Base-by-base conservation (phyloP, 1,140 invertebrate genomes). In the Euwallacea fornicatus region DNA sequence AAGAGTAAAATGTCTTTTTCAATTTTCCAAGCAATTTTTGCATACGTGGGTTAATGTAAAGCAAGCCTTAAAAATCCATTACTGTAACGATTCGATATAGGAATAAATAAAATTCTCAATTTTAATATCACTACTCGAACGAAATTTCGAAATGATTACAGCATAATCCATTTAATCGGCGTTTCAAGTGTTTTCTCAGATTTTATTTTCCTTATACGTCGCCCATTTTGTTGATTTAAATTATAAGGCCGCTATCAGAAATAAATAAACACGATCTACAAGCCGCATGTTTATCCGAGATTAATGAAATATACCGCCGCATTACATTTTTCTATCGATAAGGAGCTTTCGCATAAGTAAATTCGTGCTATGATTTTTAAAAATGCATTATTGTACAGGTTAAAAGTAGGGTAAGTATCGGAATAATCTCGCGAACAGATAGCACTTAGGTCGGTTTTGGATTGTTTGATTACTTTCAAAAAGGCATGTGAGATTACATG, bases 141-240 rank as follows among this genome's bases (percentile, higher is more conserved):
- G 42, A 68, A 68, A 68, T 68, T 69, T 69, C 67, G 50, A 69
- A 62, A 62, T 62, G 59, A 61, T 69, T 61, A 62, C 50, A 62
- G 43, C 58, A 58, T 62, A 70, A 70, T 70, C 60, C 62, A 55
- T 70, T 70, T 70, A 70, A 70, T 70, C 69, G 67, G 67, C 67
- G 33, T 69, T 61, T 69, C 59, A 55, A 69, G 67, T 69, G 67
- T 69, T 69, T 70, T 64, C 60, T 56, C 69, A 70, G 62, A 70
- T 70, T 64, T 64, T 63, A 63, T 65, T 65, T 56, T 64, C 62
- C 58, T 70, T 70, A 53, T 70, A 58, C 53, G 62, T 64, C 47
- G 54, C 63, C 54, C 41, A 65, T 66, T 65, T 71, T 66, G 69
- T 71, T 71, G 62, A 61, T 71, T 71, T 61, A 66, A 66, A 60